Base-by-base conservation (phyloP, 2,797 vertebrate genomes). In the Sebastes vulpes region DNA sequence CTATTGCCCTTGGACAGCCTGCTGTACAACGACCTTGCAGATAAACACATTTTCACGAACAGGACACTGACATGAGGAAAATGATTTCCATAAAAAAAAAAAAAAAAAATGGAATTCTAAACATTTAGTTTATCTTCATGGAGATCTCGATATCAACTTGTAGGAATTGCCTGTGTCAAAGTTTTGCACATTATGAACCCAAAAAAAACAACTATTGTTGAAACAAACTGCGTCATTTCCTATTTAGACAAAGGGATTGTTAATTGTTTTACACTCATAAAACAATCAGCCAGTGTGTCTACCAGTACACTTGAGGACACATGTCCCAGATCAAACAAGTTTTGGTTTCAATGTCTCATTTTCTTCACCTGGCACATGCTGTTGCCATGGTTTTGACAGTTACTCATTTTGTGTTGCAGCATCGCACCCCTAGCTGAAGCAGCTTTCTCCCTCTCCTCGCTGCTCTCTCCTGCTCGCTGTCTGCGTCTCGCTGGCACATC, bases 301-400 rank as follows among this genome's bases (percentile, higher is more conserved):
- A 61, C 46, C 28, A 65, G 63, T 3, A 63, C 71, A 31, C 65
- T 65, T 50, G 42, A 75, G 65, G 53, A 71, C 73, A 76, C 57
- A 56, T 65, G 63, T 78, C 75, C 38, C 61, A 76, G 71, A 83
- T 89, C 75, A 91, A 82, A 85, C 77, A 89, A 64, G 59, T 83
- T 81, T 77, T 38, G 26, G 77, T 90, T 90, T 77, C 75, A 72
- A 58, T 58, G 64, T 74, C 53, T 88, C 52, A 67, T 77, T 38
- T 70, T 77, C 78, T 70, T 89, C 83, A 91, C 82, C 91, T 92
- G 91, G 79, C 72, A 84, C 77, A 82, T 87, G 89, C 90, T 83
- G 91, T 93, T 93, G 90, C 93, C 86, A 92, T 90, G 92, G 93
- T 94, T 94, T 90, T 94, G 82, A 94, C 91, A 89, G 91, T 93